Conservation (phyloP, 1,140 invertebrate genomes). For the Drosophila nannoptera region DNA sequence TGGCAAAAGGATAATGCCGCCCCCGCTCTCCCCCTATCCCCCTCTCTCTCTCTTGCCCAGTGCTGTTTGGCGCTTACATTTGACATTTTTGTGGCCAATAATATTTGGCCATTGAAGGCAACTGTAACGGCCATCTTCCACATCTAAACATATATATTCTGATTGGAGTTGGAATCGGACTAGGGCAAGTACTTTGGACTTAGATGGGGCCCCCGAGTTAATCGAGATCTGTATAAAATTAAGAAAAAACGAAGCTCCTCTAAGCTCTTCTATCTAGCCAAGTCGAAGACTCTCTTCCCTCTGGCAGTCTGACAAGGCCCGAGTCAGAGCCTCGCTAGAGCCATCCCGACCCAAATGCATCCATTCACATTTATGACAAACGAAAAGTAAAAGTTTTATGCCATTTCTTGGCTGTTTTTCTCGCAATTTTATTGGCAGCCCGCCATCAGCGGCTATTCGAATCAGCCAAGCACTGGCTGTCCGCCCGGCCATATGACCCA, state of each 20-base stretch:
- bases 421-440: constrained; percentile 67
- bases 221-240: no score
- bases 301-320: no score
- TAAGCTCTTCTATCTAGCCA: no score
- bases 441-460: constrained; percentile 60
- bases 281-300: no score
- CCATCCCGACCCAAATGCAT: constrained; percentile 50
- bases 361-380: constrained; percentile 70
- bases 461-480: constrained; percentile 14
- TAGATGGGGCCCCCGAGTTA: no score
- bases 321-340: no score
- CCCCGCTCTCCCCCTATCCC: neutral
- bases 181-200: no score
- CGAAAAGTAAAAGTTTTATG: constrained; percentile 70
- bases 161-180: no score
- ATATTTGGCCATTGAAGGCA: constrained; percentile 62
- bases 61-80: neutral
- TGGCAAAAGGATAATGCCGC: constrained; percentile 17
- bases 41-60: neutral
- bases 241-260: no score
- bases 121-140: constrained; percentile 49
- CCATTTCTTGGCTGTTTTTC: constrained; percentile 68
- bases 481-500: constrained; percentile 57
- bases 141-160: no score
- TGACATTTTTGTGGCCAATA: constrained; percentile 24